Conservation (phyloP, 2,888 invertebrate species). For the Campoplex capitator region DNA sequence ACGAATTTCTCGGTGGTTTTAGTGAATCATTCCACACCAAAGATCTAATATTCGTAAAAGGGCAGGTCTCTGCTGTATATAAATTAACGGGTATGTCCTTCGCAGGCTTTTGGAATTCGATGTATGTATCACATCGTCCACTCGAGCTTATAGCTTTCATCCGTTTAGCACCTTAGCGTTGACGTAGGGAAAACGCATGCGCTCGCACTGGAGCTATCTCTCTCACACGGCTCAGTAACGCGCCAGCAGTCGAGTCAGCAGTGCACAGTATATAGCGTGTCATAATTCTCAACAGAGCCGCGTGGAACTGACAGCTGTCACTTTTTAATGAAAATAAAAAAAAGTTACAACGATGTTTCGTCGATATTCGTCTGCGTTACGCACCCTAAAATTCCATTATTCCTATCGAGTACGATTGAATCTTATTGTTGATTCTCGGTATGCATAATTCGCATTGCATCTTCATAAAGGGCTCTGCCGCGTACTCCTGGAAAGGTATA, state of each 20-base stretch:
- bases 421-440: background rate
- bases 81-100: conserved; percentile 3
- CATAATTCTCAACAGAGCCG: conserved; percentile 4
- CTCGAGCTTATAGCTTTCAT: background rate
- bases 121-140: background rate
- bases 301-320: conserved; percentile 11
- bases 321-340: conserved; percentile 11
- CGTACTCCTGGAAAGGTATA: background rate
- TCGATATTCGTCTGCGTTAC: conserved; percentile 2
- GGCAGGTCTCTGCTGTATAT: background rate
- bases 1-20: background rate
- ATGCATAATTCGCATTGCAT: background rate
- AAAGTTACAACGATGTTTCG: background rate
- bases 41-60: background rate
- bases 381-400: background rate
- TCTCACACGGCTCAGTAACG: conserved; percentile 3
- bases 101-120: background rate
- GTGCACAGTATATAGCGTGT: background rate
- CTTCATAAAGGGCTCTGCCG: background rate
- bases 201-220: background rate
- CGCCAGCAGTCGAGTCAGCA: conserved; percentile 17
- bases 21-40: background rate
- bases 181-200: background rate
- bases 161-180: background rate
- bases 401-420: background rate